Percentiles rank a stretch among this genome's conserved stretches.
Evolutionary conservation across 2,113 vertebrate genomes (phyloP).

Genomic region (Uropsilus gracilis): DNA sequence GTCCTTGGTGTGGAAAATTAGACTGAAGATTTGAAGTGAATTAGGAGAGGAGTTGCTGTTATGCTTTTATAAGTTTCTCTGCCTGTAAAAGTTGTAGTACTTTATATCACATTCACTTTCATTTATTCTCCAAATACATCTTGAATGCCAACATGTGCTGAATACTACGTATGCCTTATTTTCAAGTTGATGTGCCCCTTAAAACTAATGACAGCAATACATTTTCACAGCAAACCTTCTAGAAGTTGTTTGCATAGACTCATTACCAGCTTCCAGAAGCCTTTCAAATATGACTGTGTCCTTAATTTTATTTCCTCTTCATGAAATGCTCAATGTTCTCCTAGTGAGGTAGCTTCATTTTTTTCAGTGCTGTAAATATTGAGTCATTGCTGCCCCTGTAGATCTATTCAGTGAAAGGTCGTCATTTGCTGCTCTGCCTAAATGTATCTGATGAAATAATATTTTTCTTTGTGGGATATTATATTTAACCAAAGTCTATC

Average conservation of each 20-base stretch:
- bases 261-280: not conserved
- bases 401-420: not conserved
- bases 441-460: not conserved
- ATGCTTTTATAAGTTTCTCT: not conserved
- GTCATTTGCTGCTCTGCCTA: not conserved
- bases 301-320: constrained; percentile 13
- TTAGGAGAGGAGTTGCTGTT: not conserved
- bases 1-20: not conserved
- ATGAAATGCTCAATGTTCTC: not conserved
- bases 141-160: not conserved
- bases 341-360: not conserved
- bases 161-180: not conserved
- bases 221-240: not conserved
- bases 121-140: not conserved
- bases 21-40: not conserved
- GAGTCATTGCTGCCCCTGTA: not conserved
- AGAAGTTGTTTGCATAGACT: not conserved
- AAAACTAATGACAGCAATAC: not conserved
- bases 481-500: not conserved
- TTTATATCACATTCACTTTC: not conserved
- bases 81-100: not conserved
- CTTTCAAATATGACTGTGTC: not conserved
- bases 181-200: not conserved
- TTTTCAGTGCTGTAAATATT: not conserved
- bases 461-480: not conserved